Evolutionary conservation across 2,888 invertebrate genomes (phyloP).

Genomic region (Nudaria mundana): DNA sequence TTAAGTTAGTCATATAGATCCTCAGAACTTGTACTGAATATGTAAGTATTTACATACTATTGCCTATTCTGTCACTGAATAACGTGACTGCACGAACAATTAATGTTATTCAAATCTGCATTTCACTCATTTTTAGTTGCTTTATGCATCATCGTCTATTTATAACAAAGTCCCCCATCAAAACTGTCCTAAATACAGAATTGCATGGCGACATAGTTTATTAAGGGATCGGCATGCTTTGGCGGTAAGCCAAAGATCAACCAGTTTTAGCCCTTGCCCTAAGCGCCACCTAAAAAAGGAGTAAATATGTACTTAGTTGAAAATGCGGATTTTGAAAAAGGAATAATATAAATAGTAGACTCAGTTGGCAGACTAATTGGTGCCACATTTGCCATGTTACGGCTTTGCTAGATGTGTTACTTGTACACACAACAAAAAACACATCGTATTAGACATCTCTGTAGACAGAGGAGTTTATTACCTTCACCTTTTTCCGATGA

Average conservation of each 20-base stretch:
- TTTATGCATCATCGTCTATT: conserved; percentile 38
- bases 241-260: conserved; percentile 63
- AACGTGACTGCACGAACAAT: too few species aligned
- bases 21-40: too few species aligned
- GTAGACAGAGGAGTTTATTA: too few species aligned
- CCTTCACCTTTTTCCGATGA: too few species aligned
- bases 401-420: too few species aligned
- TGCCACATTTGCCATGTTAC: not conserved
- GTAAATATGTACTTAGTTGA: conserved; percentile 8
- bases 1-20: too few species aligned
- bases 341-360: conserved; percentile 5
- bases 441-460: too few species aligned
- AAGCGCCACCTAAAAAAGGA: conserved; percentile 52
- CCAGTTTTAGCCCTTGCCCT: conserved; percentile 55
- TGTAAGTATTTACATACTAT: too few species aligned
- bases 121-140: conserved; percentile 9
- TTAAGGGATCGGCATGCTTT: conserved; percentile 66
- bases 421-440: too few species aligned
- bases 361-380: conserved; percentile 4
- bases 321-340: conserved; percentile 14
- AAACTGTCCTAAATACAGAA: conserved; percentile 71
- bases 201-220: conserved; percentile 67
- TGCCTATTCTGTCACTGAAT: too few species aligned
- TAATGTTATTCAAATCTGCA: not conserved
- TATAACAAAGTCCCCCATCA: conserved; percentile 55